Evolutionary conservation across 1,140 invertebrate genomes (phyloP), one percentile per base, ranked within the genome.

Genomic region (Dermatophagoides farinae): DNA sequence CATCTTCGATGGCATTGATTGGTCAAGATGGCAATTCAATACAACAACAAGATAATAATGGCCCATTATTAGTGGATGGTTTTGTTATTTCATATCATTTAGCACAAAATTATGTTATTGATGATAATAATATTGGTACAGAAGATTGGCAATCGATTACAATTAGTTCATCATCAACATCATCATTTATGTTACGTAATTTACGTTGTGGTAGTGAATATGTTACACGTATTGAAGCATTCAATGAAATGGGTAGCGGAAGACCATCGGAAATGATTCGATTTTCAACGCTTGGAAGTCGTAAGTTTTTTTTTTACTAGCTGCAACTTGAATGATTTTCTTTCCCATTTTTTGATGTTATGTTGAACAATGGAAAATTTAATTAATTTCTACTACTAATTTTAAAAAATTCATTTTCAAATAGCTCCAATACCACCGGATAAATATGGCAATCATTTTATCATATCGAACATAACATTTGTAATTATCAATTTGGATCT

Each of bases 191-290:
- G 5, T 70, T 88, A 22, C 79, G 79, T 40, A 78, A 80, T 23
- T 72, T 90, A 18, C 77, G 80, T 62, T 90, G 87, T 71, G 88
- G 79, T 0, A 78, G 78, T 5, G 70, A 69, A 40, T 81, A 81
- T 66, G 74, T 77, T 61, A 77, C 80, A 64, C 69, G 71, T 39
- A 61, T 75, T 20, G 66, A 67, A 8, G 72, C 74, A 18, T 68
- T 68, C 41, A 75, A 75, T 64, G 41, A 43, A 43, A 64, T 74
- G 20, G 74, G 74, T 8, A 64, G 65, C 25, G 71, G 72, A 39
- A 66, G 68, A 11, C 66, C 69, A 18, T 73, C 71, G 58, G 63
- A 71, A 14, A 65, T 67, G 18, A 61, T 75, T 5, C 66, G 67
- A 14, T 68, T 70, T 18, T 68, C 67, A 53, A 76, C 74, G 1